These are phyloP conservation scores for Oreochromis aureus DNA, from an alignment of 2,113 vertebrate species.

Conservation along the genomic window DNA sequence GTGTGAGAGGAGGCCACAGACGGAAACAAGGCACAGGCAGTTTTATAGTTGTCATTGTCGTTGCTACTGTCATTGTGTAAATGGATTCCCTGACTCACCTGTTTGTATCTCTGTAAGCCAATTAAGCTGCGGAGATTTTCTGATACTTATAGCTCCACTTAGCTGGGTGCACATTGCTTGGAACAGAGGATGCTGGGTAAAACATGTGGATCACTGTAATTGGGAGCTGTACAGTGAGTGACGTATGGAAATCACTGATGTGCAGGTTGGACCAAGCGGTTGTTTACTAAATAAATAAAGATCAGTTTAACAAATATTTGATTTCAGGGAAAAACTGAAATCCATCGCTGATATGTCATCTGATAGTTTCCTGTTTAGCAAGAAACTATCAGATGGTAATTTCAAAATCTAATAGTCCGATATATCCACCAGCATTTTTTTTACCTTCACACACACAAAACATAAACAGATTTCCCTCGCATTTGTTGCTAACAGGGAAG, in stretches of 20 bases:
- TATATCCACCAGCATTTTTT: background rate
- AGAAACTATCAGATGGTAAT: background rate
- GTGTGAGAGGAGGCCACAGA: background rate
- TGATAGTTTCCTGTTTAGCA: background rate
- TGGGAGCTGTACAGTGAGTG: background rate
- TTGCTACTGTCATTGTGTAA: slow-evolving; percentile 53
- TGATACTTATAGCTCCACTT: slow-evolving; percentile 53
- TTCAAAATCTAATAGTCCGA: background rate
- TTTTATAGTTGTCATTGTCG: slow-evolving; percentile 12
- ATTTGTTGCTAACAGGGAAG: background rate
- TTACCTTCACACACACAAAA: background rate
- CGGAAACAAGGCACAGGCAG: background rate
- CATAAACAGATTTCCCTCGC: background rate
- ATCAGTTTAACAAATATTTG: background rate
- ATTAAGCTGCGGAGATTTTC: slow-evolving; percentile 61
- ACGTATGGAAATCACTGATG: background rate
- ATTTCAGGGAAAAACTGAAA: background rate
- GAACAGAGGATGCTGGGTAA: background rate
- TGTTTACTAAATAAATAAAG: background rate
- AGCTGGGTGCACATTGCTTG: slow-evolving; percentile 21
- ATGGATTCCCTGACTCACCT: slow-evolving; percentile 68
- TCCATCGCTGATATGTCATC: background rate
- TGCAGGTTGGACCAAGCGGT: background rate
- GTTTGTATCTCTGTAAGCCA: slow-evolving; percentile 67
- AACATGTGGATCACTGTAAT: background rate